Conservation (phyloP, 2,113 vertebrate species). For the Odontesthes bonariensis region DNA sequence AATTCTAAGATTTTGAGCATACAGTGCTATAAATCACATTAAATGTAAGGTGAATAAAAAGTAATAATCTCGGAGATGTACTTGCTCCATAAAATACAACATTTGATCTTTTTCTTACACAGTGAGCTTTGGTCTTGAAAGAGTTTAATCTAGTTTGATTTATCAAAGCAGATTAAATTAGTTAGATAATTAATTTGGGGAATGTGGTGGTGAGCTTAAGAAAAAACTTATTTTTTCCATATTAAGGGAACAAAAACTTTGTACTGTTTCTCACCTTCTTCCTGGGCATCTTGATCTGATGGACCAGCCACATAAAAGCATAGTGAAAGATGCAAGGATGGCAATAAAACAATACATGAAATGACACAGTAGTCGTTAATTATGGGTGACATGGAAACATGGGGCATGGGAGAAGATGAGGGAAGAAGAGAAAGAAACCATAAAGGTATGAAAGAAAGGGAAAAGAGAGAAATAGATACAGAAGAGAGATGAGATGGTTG, state of each 20-base stretch:
- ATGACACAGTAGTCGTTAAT: conserved; percentile 9
- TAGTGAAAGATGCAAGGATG: conserved; percentile 28
- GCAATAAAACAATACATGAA: neutral
- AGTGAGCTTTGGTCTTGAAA: conserved; percentile 1
- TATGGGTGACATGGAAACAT: neutral
- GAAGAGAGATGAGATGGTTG: neutral
- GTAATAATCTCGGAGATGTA: neutral
- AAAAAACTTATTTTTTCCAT: conserved; percentile 5
- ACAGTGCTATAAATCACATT: neutral
- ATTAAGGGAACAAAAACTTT: neutral
- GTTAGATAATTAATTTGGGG: conserved; percentile 23
- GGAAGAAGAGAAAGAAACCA: neutral
- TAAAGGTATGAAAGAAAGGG: neutral
- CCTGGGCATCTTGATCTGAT: conserved; percentile 71
- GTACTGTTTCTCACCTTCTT: conserved; percentile 66
- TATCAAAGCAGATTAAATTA: neutral
- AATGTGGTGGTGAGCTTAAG: neutral
- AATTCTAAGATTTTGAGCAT: neutral
- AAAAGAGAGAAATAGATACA: neutral
- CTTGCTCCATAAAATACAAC: neutral
- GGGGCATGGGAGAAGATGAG: neutral
- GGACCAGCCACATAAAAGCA: conserved; percentile 32
- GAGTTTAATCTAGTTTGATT: neutral
- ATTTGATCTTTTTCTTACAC: neutral
- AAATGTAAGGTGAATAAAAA: neutral